Percentiles rank a stretch among this genome's conserved stretches.
phyloP scores from a whole-genome alignment of 1,140 invertebrate species.

The Pseudomyrmex flavicornis region DNA sequence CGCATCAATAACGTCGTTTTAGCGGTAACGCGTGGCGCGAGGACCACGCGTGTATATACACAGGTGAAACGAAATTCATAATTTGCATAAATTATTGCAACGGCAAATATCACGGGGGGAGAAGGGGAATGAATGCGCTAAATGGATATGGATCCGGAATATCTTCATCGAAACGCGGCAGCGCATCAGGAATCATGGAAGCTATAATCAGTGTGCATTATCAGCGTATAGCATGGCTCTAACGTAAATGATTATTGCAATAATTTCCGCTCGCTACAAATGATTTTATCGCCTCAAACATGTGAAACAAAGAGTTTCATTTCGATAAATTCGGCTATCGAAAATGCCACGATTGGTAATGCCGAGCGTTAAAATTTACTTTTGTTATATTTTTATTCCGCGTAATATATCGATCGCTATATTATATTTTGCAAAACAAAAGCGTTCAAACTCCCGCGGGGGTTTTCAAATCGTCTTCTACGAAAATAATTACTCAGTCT shows the following conservation, averaged over 20 bases:
- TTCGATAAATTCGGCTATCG: slow-evolving; percentile 29
- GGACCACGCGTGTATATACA: background rate
- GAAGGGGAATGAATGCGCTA: slow-evolving; percentile 30
- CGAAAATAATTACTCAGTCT: slow-evolving; percentile 12
- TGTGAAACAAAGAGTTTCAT: too few species aligned
- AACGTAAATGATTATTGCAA: slow-evolving; percentile 15
- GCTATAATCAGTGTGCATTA: slow-evolving; percentile 34
- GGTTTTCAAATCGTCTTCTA: background rate
- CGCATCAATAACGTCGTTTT: slow-evolving; percentile 32
- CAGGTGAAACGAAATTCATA: slow-evolving; percentile 39
- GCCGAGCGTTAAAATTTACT: background rate
- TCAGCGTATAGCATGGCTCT: background rate
- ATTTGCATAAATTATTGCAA: slow-evolving; percentile 59
- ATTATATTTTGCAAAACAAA: background rate
- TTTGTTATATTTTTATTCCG: background rate
- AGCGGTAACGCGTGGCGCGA: background rate
- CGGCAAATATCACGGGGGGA: slow-evolving; percentile 22
- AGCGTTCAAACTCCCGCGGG: background rate
- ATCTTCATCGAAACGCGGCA: slow-evolving; percentile 19
- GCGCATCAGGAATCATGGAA: slow-evolving; percentile 39
- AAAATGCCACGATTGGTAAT: slow-evolving; percentile 7
- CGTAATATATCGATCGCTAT: background rate
- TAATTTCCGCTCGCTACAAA: background rate
- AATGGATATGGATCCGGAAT: slow-evolving; percentile 36
- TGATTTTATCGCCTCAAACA: slow-evolving; percentile 23